Percentiles rank a stretch among this genome's conserved stretches.
phyloP scores from a whole-genome alignment of 2,888 invertebrate genomes.

The Zaprionus bogoriensis region DNA sequence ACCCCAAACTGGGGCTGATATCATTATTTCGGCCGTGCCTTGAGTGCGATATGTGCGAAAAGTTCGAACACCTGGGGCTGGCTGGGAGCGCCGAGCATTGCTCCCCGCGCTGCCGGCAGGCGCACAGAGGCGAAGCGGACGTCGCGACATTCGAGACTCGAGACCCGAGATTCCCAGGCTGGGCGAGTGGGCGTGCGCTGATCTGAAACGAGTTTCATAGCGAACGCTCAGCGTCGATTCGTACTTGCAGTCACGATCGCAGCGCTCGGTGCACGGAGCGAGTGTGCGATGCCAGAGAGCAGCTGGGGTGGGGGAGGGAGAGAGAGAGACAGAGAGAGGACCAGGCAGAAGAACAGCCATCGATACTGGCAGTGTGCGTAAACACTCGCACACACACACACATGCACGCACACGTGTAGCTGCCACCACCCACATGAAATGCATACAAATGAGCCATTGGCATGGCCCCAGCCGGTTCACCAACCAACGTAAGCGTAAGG shows the following conservation, averaged over 20 bases:
- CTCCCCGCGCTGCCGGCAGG: conserved; percentile 35
- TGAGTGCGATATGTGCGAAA: conserved; percentile 30
- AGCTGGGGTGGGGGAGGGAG: not conserved
- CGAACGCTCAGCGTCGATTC: conserved; percentile 17
- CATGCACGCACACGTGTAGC: not conserved
- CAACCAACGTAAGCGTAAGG: conserved; percentile 1
- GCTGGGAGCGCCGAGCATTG: conserved; percentile 64
- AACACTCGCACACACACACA: not conserved
- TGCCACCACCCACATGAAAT: conserved; percentile 47
- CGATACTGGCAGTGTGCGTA: not conserved
- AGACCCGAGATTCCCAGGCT: conserved; percentile 20
- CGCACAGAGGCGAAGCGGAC: not conserved
- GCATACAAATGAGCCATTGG: conserved; percentile 56
- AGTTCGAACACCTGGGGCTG: conserved; percentile 70
- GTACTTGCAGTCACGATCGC: conserved; percentile 55
- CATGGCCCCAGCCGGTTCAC: conserved; percentile 10
- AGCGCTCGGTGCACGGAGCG: conserved; percentile 14
- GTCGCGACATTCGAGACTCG: not conserved
- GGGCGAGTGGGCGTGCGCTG: conserved; percentile 37
- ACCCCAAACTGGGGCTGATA: not conserved
- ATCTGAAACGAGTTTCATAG: conserved; percentile 64
- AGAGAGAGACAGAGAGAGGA: conserved; percentile 6
- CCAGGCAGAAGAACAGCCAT: conserved; percentile 13
- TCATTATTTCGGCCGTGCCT: conserved; percentile 1
- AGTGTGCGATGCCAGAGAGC: not conserved